phyloP scores from a whole-genome alignment of 2,888 invertebrate species.

The Pachymerium ferrugineum region DNA sequence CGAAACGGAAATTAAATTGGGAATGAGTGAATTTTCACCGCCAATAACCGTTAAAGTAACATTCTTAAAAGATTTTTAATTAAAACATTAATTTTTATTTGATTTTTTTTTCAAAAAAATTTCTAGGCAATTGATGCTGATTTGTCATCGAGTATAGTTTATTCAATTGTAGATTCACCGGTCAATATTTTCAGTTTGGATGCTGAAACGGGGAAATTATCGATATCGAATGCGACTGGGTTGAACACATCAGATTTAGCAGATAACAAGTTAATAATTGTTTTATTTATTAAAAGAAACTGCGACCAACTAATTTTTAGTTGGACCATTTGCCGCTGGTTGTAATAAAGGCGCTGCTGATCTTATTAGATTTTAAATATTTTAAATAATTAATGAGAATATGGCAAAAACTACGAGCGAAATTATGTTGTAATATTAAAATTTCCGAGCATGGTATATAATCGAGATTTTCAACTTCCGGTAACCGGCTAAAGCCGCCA shows the following conservation, averaged over 20 bases:
- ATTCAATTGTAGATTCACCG: background rate
- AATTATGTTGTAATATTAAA: no score
- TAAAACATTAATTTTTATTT: background rate
- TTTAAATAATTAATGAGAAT: no score
- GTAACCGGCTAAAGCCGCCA: no score
- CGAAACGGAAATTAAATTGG: constrained; percentile 50
- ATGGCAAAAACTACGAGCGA: no score
- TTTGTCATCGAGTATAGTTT: background rate
- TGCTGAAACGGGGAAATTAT: background rate
- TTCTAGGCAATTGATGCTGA: constrained; percentile 3
- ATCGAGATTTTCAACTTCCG: no score
- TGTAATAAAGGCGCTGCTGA: no score
- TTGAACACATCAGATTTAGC: background rate
- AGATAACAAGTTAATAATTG: background rate
- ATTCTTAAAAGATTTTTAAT: no score
- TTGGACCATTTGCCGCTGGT: no score
- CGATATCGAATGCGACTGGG: background rate
- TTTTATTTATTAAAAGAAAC: no score
- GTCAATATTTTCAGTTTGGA: background rate
- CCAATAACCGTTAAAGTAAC: background rate
- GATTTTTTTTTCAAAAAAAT: background rate
- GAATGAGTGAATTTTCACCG: background rate
- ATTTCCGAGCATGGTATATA: no score
- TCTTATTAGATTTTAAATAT: no score
- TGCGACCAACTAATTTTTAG: no score